Conservation (phyloP, 2,797 vertebrate genomes). For the Craterocephalus amniculus region DNA sequence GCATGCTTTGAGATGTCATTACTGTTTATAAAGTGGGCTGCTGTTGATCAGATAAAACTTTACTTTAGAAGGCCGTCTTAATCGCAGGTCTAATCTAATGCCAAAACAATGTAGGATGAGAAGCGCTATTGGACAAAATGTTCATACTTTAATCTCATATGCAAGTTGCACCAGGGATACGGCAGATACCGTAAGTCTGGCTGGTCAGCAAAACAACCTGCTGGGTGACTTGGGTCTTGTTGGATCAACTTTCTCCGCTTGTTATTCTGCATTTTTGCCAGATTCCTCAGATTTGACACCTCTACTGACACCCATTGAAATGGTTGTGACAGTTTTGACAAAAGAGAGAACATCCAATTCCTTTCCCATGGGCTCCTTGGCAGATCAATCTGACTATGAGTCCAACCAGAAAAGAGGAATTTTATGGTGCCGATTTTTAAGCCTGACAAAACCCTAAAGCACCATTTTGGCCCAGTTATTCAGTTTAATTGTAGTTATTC, state of each 20-base stretch:
- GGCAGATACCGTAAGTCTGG: background rate
- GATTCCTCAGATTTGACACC: background rate
- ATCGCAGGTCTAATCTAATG: background rate
- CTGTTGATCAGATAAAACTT: background rate
- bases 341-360: background rate
- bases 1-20: background rate
- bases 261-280: background rate
- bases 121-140: background rate
- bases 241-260: background rate
- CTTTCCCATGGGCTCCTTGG: background rate
- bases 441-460: conserved; percentile 6
- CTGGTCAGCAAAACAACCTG: background rate
- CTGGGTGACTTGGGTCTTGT: background rate
- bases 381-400: background rate
- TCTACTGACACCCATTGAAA: background rate
- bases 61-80: background rate
- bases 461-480: conserved; percentile 5
- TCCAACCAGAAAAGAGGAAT: background rate
- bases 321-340: background rate
- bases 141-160: background rate
- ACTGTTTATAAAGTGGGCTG: background rate
- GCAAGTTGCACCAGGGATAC: background rate
- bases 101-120: background rate
- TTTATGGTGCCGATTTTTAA: conserved; percentile 3
- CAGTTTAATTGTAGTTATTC: conserved; percentile 11